Evolutionary conservation across 2,888 invertebrate genomes (phyloP).

Genomic region (Leucophenga montana): DNA sequence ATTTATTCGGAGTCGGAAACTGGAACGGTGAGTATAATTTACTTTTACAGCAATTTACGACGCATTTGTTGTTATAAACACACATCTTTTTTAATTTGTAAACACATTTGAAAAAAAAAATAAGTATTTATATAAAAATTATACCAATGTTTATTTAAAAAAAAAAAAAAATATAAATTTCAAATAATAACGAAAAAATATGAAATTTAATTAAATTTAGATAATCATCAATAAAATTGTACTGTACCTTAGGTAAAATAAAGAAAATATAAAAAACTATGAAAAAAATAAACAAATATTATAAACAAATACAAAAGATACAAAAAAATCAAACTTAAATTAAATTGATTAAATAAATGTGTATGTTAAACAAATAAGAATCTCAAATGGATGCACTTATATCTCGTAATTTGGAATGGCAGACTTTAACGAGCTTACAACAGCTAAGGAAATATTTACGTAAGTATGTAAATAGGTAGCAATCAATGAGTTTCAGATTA

Average conservation of each 20-base stretch:
- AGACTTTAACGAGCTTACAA: not conserved
- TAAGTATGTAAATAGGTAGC: slow-evolving; percentile 55
- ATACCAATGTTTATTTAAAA: not conserved
- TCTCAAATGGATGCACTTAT: no score
- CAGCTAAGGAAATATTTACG: slow-evolving; percentile 48
- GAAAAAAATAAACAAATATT: slow-evolving; percentile 9
- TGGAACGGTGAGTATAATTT: no score
- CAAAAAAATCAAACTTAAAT: slow-evolving; percentile 41
- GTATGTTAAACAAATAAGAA: slow-evolving; percentile 29
- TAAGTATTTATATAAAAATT: not conserved
- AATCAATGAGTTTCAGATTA: slow-evolving; percentile 51
- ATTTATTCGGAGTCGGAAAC: no score
- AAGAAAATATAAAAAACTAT: slow-evolving; percentile 18
- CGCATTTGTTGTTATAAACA: slow-evolving; percentile 1
- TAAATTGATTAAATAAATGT: slow-evolving; percentile 53
- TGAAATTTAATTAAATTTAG: slow-evolving; percentile 54
- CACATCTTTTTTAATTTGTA: not conserved
- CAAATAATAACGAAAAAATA: slow-evolving; percentile 19
- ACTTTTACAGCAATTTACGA: not conserved
- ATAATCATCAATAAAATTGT: slow-evolving; percentile 61
- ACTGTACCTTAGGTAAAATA: slow-evolving; percentile 56
- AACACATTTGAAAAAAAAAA: not conserved
- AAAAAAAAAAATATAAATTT: slow-evolving; percentile 10
- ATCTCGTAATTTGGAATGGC: not conserved
- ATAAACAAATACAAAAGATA: slow-evolving; percentile 30